Evolutionary conservation across 2,113 vertebrate genomes (phyloP).

Genomic region (Corvus moneduloides): DNA sequence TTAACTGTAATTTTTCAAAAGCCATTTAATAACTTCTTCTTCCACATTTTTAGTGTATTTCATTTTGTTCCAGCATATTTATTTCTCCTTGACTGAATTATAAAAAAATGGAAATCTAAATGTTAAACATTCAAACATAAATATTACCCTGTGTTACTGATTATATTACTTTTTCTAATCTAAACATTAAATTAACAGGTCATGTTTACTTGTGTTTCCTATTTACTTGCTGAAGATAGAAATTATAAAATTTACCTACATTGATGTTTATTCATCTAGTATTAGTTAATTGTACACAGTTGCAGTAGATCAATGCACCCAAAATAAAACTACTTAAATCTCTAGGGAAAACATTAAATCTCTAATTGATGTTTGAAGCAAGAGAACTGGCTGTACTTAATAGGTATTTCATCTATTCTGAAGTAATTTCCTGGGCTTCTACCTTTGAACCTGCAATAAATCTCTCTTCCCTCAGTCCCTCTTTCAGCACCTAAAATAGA

Average conservation of each 20-base stretch:
- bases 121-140: background rate
- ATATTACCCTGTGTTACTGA: background rate
- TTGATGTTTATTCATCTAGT: background rate
- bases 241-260: background rate
- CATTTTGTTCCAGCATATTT: background rate
- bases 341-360: background rate
- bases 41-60: background rate
- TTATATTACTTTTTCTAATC: background rate
- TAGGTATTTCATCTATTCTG: background rate
- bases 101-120: background rate
- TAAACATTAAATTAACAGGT: background rate
- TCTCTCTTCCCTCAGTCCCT: background rate
- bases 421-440: slow-evolving; percentile 3
- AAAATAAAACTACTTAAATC: background rate
- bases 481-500: slow-evolving; percentile 4
- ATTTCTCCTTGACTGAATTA: background rate
- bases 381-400: background rate
- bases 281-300: background rate
- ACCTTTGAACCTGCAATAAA: slow-evolving; percentile 14
- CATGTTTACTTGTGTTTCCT: background rate
- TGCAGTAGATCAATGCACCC: background rate
- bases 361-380: slow-evolving; percentile 18
- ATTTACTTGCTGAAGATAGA: background rate
- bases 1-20: background rate
- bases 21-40: background rate